Evolutionary conservation across 2,797 vertebrate species (phyloP).

Genomic region (Gallinago stenura): DNA sequence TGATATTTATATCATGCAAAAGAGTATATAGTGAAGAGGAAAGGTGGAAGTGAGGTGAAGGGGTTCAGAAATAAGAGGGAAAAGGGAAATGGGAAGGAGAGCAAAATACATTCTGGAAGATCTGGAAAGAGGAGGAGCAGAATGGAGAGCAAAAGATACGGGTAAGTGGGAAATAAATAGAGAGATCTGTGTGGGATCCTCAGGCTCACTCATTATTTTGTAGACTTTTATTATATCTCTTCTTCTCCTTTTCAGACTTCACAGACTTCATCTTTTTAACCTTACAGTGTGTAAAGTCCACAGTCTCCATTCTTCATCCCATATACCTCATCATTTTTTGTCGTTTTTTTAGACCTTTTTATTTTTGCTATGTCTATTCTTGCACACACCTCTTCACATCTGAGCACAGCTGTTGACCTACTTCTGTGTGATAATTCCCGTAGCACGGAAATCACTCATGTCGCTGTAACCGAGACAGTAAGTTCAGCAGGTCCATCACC

Average conservation of each 20-base stretch:
- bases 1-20: not conserved
- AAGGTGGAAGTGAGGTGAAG: not conserved
- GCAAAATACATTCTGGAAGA: not conserved
- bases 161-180: constrained; percentile 34
- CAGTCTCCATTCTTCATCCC: constrained; percentile 20
- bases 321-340: not conserved
- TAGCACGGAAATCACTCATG: constrained; percentile 32
- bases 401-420: constrained; percentile 59
- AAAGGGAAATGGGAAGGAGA: constrained; percentile 8
- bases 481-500: constrained; percentile 5
- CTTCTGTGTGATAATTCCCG: not conserved
- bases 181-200: constrained; percentile 7
- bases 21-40: not conserved
- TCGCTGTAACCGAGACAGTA: not conserved
- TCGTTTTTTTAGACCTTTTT: not conserved
- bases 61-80: not conserved
- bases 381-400: constrained; percentile 20
- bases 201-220: constrained; percentile 46
- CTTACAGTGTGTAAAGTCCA: constrained; percentile 6
- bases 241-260: constrained; percentile 37
- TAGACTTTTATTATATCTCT: constrained; percentile 29
- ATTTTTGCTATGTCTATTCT: constrained; percentile 35
- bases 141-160: not conserved
- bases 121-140: constrained; percentile 27
- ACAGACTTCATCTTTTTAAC: constrained; percentile 48